These are phyloP conservation scores for Microctenopoma stevenorrisi DNA, from an alignment of 2,797 vertebrate genomes.

Conservation along the genomic window DNA sequence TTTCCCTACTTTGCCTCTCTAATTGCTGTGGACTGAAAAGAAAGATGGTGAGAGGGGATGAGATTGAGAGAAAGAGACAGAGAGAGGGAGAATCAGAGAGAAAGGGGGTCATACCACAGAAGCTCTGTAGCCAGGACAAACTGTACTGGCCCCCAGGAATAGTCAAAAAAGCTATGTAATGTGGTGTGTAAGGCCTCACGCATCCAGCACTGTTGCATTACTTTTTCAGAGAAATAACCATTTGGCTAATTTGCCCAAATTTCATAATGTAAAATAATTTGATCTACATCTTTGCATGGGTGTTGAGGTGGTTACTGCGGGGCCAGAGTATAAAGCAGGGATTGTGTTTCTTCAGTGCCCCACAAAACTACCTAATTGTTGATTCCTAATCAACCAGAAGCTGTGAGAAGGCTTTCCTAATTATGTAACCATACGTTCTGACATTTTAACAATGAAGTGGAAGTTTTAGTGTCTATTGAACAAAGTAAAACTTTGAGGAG, in stretches of 20 bases:
- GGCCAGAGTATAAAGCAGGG: conserved; percentile 79
- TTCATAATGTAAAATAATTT: conserved; percentile 67
- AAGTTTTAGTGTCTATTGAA: conserved; percentile 54
- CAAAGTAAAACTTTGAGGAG: conserved; percentile 36
- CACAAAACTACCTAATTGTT: conserved; percentile 84
- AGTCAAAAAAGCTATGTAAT: conserved; percentile 51
- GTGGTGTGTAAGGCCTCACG: conserved; percentile 20
- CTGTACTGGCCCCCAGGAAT: conserved; percentile 70
- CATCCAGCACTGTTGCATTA: conserved; percentile 31
- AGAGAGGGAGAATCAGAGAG: conserved; percentile 71
- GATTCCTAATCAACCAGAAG: conserved; percentile 81
- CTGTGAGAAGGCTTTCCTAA: conserved; percentile 73
- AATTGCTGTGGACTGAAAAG: conserved; percentile 84
- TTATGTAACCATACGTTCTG: conserved; percentile 82
- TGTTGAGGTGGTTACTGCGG: conserved; percentile 61
- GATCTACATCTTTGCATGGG: conserved; percentile 56
- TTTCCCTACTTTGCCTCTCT: conserved; percentile 82
- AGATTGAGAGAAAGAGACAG: conserved; percentile 75
- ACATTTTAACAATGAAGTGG: conserved; percentile 74
- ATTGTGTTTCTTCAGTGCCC: conserved; percentile 83
- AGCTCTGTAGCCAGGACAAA: conserved; percentile 73
- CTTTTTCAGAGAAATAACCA: conserved; percentile 49
- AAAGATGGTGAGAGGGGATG: conserved; percentile 75
- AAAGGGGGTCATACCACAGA: conserved; percentile 80
- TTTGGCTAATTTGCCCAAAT: conserved; percentile 58